A percentile compares a stretch with the other conserved stretches of the same genome.
Evolutionary conservation across 37 sponge, comb jelly and placozoan species (phyloP).

Genomic region (Theonella swinhoei): DNA sequence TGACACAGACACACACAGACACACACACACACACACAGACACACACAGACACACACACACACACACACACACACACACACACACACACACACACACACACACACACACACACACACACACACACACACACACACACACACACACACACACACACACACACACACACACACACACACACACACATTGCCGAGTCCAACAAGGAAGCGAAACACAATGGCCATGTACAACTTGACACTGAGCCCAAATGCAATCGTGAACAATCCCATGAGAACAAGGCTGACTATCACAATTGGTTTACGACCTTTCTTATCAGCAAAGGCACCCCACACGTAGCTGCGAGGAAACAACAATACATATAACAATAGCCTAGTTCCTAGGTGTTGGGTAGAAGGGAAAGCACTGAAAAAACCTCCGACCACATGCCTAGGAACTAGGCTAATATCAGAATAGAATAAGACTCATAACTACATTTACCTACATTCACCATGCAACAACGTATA

Average conservation of each 20-base stretch:
- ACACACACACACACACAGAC: background rate
- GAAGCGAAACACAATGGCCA: slow-evolving; percentile 77
- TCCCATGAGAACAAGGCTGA: slow-evolving; percentile 39
- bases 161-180: background rate
- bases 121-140: background rate
- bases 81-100: background rate
- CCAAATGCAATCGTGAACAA: slow-evolving; percentile 61
- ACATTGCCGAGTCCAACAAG: slow-evolving; percentile 75
- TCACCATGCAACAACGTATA: no score
- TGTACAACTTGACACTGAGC: slow-evolving; percentile 61
- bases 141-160: background rate
- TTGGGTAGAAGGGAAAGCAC: no score
- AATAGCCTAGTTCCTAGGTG: no score
- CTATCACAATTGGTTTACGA: slow-evolving; percentile 67
- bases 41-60: background rate
- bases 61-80: background rate
- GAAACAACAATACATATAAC: no score
- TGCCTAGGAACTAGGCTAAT: no score
- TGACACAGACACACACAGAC: background rate
- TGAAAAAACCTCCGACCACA: no score
- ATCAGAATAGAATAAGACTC: background rate
- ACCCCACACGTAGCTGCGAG: slow-evolving; percentile 86
- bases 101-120: background rate
- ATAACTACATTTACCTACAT: no score
- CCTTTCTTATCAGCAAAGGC: slow-evolving; percentile 71